Evolutionary conservation across 2,797 vertebrate species (phyloP), one percentile per base, ranked within the genome.

Genomic region (Pangasius djambal): DNA sequence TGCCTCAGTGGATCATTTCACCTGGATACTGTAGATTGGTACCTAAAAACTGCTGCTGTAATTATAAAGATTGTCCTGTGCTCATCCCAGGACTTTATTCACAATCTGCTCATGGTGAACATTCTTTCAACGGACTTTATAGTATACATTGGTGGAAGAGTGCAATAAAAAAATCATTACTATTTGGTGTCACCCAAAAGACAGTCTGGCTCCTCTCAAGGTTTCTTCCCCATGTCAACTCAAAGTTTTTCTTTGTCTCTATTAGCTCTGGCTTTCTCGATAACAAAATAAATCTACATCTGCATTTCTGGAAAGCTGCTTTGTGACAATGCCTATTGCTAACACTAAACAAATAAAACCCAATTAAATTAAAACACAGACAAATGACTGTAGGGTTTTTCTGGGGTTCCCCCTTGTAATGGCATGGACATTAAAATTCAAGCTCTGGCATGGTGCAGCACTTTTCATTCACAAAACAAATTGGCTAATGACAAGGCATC

Each of bases 391-490:
- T 0, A 44, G 18, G 31, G 10, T 25, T 22, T 6, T 34, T 13
- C 34, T 40, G 31, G 2, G 25, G 8, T 1, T 1, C 9, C 8
- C 48, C 28, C 55, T 25, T 25, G 31, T 82, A 59, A 81, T 44
- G 31, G 31, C 31, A 55, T n/a, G 7, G 6, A 78, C 75, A 16
- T 28, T 28, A 77, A 77, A 55, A 78, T 10, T 8, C 18, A 8
- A 63, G 22, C 57, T 44, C 37, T 44, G 25, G 57, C 37, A 44
- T 40, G 77, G 52, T 34, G 18, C 25, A 16, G 75, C 48, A 79
- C n/a, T 79, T 57, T 78, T 78, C 75, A 55, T 55, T 78, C 28
- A 74, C 34, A 4, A 74, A 74, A 78, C 44, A 31, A 50, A 78
- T 18, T 9, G n/a, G n/a, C 13, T 55, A 34, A 79, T 34, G 16